Evolutionary conservation across 2,797 vertebrate species (phyloP).

Genomic region (Coccyzus lansbergi): DNA sequence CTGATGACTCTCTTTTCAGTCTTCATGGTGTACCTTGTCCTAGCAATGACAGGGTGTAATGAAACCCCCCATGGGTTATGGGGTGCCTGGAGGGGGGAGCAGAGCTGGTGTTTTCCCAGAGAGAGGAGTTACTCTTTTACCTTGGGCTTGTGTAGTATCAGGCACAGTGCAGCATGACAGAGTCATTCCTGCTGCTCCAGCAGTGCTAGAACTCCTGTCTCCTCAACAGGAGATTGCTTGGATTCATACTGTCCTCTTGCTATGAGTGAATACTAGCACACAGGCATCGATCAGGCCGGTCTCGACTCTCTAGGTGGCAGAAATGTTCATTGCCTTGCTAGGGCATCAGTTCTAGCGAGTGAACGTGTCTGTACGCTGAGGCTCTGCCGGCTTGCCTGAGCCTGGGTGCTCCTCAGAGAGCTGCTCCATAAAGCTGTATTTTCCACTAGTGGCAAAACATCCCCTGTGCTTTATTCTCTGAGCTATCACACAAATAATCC

Average conservation of each 20-base stretch:
- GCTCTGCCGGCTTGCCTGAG: not conserved
- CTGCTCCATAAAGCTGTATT: not conserved
- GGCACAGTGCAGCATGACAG: fast-evolving
- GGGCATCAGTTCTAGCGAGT: not conserved
- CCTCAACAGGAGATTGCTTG: not conserved
- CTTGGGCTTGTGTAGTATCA: fast-evolving
- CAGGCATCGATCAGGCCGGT: not conserved
- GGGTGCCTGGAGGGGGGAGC: not conserved
- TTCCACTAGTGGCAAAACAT: not conserved
- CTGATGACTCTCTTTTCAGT: not conserved
- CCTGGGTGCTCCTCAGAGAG: not conserved
- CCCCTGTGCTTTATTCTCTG: not conserved
- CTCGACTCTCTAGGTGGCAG: not conserved
- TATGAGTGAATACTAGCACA: not conserved
- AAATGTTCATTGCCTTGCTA: not conserved
- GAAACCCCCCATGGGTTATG: fast-evolving
- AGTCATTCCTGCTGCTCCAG: not conserved
- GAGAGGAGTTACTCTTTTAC: not conserved
- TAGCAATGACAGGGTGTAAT: not conserved
- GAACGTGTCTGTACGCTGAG: fast-evolving
- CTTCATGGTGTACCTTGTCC: not conserved
- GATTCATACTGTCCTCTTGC: not conserved
- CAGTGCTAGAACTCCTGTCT: not conserved
- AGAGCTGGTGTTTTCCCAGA: not conserved
- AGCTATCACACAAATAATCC: not conserved